Conservation (phyloP, 2,797 vertebrate genomes). For the Percopsis omiscomaycus region DNA sequence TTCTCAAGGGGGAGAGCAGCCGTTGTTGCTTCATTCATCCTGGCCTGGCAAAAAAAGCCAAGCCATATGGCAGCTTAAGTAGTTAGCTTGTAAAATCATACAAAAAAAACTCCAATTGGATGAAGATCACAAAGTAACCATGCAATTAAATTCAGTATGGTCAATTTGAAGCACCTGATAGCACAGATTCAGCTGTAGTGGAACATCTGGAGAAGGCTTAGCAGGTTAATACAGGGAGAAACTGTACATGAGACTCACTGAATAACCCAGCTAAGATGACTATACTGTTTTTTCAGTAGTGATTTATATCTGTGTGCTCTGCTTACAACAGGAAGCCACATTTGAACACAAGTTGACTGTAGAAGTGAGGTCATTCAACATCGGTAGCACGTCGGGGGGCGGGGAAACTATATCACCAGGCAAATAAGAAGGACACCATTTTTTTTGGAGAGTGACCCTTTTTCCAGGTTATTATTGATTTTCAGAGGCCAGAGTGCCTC, state of each 20-base stretch:
- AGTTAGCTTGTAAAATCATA: constrained; percentile 74
- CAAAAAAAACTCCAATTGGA: constrained; percentile 66
- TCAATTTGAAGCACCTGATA: constrained; percentile 71
- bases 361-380: constrained; percentile 30
- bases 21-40: constrained; percentile 68
- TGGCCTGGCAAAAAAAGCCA: constrained; percentile 39
- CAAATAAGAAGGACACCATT: constrained; percentile 13
- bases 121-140: constrained; percentile 72
- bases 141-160: constrained; percentile 70
- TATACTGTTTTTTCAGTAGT: constrained; percentile 4
- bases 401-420: too few relatives aligned
- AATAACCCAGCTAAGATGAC: not conserved
- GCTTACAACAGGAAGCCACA: constrained; percentile 8
- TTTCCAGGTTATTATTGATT: constrained; percentile 36
- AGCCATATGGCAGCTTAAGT: constrained; percentile 75
- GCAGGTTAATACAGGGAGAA: constrained; percentile 14
- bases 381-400: constrained; percentile 16
- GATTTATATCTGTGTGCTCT: not conserved
- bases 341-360: constrained; percentile 21
- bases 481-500: constrained; percentile 40
- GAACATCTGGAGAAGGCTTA: constrained; percentile 67
- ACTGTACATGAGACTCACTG: constrained; percentile 4
- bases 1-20: constrained; percentile 57
- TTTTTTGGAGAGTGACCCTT: constrained; percentile 1
- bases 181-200: constrained; percentile 64